Evolutionary conservation across 1,140 invertebrate genomes (phyloP), one percentile per base, ranked within the genome.

Genomic region (Brachionus plicatilis): DNA sequence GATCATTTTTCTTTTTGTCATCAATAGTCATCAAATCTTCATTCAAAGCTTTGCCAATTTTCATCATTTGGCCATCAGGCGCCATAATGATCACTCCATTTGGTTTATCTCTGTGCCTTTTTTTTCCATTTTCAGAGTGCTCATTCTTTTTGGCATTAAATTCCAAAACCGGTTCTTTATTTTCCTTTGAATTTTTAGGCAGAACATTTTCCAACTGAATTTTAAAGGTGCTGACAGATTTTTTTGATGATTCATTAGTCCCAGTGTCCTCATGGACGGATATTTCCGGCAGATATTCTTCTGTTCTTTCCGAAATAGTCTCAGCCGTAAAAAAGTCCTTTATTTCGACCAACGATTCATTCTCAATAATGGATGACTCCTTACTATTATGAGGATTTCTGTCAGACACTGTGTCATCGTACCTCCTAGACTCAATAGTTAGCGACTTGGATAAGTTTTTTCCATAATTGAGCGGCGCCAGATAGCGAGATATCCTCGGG

Each of bases 141-240:
- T 41, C 17, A 43, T 72, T n/a, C 29, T 76, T 76, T 50, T 76
- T 76, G 1, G 14, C 27, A 27, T 20, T 11, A n/a, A 76, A 29
- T 76, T 76, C 70, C 14, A 50, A 37, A 8, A 76, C 2, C 4
- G 43, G 43, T 24, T 76, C 72, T 50, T 37, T 76, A 12, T 50
- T 50, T 50, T 50, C 27, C 24, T 20, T 17, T 14, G 2, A 27
- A 50, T 47, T 24, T 76, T 76, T 76, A 0, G 72, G 72, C 20
- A 76, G 29, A 27, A 76, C 72, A 76, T 76, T 76, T 76, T 76
- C 72, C 12, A 76, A 27, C 14, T 76, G 72, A 33, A 76, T 76
- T 76, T 50, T 76, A 53, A 47, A 76, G 14, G 72, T 50, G 24
- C 11, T 20, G n/a, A 76, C 43, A 12, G 41, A 14, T 50, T 50